Conservation (phyloP, 2,888 invertebrate species). For the Amblyjoppa fuscipennis region DNA sequence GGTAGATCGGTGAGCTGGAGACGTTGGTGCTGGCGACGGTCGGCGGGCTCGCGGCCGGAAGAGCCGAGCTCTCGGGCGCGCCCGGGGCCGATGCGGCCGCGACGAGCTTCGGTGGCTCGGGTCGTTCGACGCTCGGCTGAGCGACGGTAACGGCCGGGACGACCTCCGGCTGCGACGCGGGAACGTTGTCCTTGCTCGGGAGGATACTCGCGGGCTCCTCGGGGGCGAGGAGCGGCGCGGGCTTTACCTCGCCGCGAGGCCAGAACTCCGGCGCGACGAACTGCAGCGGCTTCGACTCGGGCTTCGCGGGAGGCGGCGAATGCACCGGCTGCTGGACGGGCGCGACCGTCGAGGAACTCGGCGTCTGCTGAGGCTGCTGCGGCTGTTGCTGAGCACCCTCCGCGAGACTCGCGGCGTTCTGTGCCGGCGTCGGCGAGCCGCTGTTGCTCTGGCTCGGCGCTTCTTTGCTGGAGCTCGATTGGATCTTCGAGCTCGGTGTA, state of each 20-base stretch:
- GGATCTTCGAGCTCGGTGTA: slow-evolving; percentile 67
- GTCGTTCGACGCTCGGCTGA: slow-evolving; percentile 26
- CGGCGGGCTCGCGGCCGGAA: slow-evolving; percentile 44
- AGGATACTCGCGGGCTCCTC: slow-evolving; percentile 64
- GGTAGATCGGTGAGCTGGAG: slow-evolving; percentile 45
- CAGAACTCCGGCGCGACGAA: slow-evolving; percentile 76
- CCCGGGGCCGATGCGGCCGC: slow-evolving; percentile 72
- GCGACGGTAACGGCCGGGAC: slow-evolving; percentile 46
- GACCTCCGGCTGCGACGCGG: slow-evolving; percentile 81
- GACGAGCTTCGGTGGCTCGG: slow-evolving; percentile 42
- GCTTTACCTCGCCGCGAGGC: slow-evolving; percentile 77
- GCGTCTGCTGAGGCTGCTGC: slow-evolving; percentile 11
- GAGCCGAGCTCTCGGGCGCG: slow-evolving; percentile 53
- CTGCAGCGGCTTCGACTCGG: slow-evolving; percentile 78
- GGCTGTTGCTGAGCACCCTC: slow-evolving; percentile 38
- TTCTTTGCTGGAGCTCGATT: slow-evolving; percentile 74
- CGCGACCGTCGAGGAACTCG: slow-evolving; percentile 42
- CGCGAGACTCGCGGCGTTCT: slow-evolving; percentile 74
- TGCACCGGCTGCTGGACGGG: slow-evolving; percentile 32
- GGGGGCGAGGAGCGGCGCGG: slow-evolving; percentile 50
- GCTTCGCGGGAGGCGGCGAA: slow-evolving; percentile 28
- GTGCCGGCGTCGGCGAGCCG: slow-evolving; percentile 70
- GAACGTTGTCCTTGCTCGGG: slow-evolving; percentile 47
- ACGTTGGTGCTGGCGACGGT: slow-evolving; percentile 19
- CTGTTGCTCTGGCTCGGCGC: slow-evolving; percentile 74